These are phyloP conservation scores for Selenia dentaria DNA, from an alignment of 2,888 invertebrate species.

Conservation along the genomic window DNA sequence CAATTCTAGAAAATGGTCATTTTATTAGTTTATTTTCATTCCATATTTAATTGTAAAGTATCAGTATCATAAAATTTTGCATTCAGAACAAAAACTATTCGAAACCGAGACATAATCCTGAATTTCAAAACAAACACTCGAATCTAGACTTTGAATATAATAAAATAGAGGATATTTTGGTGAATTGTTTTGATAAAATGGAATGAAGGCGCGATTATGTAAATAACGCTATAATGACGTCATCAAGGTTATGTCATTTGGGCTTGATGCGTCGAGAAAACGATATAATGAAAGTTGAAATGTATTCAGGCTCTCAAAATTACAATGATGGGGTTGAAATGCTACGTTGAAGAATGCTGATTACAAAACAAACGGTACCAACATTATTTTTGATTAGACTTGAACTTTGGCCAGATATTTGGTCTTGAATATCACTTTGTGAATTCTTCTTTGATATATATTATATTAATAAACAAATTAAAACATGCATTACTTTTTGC, in stretches of 20 bases:
- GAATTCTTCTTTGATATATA: no score
- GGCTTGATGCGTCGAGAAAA: constrained; percentile 55
- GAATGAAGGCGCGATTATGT: constrained; percentile 58
- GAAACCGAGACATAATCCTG: constrained; percentile 27
- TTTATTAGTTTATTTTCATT: no score
- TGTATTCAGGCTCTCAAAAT: constrained; percentile 34
- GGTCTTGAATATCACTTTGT: no score
- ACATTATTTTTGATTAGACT: constrained; percentile 14
- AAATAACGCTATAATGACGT: constrained; percentile 69
- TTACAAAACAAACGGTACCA: constrained; percentile 14
- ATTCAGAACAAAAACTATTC: constrained; percentile 42
- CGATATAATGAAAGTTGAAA: constrained; percentile 62
- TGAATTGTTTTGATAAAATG: constrained; percentile 5
- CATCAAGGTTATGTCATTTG: constrained; percentile 65
- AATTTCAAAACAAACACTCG: not conserved
- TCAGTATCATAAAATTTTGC: constrained; percentile 48
- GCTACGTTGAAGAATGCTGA: constrained; percentile 17
- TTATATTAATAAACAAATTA: no score
- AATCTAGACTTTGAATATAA: constrained; percentile 17
- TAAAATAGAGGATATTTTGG: constrained; percentile 6
- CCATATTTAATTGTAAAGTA: constrained; percentile 59
- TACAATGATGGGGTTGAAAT: constrained; percentile 32
- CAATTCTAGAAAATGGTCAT: no score
- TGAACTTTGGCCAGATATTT: not conserved
- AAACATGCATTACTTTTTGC: no score